Conservation (phyloP, 2,888 invertebrate species). For the Neoscelio sp. region DNA sequence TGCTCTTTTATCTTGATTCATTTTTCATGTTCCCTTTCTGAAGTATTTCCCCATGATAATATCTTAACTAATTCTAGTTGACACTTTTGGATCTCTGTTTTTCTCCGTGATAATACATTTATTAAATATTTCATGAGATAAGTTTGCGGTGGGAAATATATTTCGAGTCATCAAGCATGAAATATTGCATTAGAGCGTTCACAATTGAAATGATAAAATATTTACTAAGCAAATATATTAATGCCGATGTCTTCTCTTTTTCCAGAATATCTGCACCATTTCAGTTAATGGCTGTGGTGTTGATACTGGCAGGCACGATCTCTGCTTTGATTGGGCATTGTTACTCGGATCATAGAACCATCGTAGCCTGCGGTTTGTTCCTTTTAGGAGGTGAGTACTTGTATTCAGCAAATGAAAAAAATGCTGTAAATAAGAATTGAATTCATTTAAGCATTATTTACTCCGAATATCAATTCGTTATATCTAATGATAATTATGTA, state of each 20-base stretch:
- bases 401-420: slow-evolving; percentile 1
- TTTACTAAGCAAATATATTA: slow-evolving; percentile 22
- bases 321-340: slow-evolving; percentile 86
- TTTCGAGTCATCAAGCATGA: background rate
- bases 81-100: slow-evolving; percentile 40
- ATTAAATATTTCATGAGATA: slow-evolving; percentile 20
- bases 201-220: slow-evolving; percentile 25
- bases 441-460: no score
- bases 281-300: slow-evolving; percentile 84
- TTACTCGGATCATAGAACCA: slow-evolving; percentile 86
- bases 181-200: slow-evolving; percentile 32
- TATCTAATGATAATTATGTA: no score
- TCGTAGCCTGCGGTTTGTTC: slow-evolving; percentile 86
- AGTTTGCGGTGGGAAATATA: background rate
- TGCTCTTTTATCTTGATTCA: slow-evolving; percentile 54
- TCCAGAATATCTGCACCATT: slow-evolving; percentile 86
- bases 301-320: slow-evolving; percentile 84
- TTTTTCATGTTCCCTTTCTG: slow-evolving; percentile 47
- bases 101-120: slow-evolving; percentile 13
- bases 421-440: no score
- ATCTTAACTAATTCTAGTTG: slow-evolving; percentile 41
- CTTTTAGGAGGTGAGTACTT: slow-evolving; percentile 85
- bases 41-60: slow-evolving; percentile 34
- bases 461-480: no score
- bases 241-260: slow-evolving; percentile 73